Evolutionary conservation across 1,140 invertebrate species (phyloP).

Genomic region (Coenobita brevimanus): DNA sequence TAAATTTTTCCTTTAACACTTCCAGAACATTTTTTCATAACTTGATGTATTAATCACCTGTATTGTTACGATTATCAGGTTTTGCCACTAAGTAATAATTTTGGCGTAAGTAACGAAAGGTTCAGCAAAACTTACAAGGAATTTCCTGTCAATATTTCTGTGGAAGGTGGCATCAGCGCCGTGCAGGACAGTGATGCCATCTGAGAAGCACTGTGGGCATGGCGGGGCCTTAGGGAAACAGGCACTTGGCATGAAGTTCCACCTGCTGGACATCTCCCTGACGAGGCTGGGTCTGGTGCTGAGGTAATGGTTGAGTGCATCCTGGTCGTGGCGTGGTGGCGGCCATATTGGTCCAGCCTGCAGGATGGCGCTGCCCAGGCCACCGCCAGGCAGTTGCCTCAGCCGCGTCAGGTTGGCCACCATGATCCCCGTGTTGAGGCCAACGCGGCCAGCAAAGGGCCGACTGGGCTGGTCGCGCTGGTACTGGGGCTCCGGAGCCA

Average conservation of each 20-base stretch:
- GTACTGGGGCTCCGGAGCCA: conserved; percentile 62
- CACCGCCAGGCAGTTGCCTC: conserved; percentile 24
- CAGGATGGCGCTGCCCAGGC: conserved; percentile 47
- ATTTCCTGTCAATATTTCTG: conserved; percentile 48
- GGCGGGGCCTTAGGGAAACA: conserved; percentile 36
- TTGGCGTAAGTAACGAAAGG: no score
- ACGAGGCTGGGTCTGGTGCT: conserved; percentile 42
- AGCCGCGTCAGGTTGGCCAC: conserved; percentile 52
- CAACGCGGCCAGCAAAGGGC: conserved; percentile 47
- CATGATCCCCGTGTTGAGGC: conserved; percentile 63
- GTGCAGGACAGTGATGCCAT: conserved; percentile 36
- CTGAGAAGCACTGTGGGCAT: conserved; percentile 35
- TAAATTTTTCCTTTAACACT: no score
- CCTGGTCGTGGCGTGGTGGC: conserved; percentile 58
- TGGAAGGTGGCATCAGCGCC: conserved; percentile 42
- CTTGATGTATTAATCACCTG: no score
- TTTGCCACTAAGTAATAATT: no score
- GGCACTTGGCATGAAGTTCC: conserved; percentile 49
- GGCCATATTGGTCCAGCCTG: neutral
- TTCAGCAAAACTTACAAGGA: conserved; percentile 16
- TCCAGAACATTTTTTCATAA: no score
- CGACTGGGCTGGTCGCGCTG: conserved; percentile 13
- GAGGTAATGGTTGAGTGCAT: conserved; percentile 59
- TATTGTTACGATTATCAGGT: no score
- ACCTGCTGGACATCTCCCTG: conserved; percentile 43